Evolutionary conservation across 2,888 invertebrate genomes (phyloP), one percentile per base, ranked within the genome.

Genomic region (Agrotis exclamationis): DNA sequence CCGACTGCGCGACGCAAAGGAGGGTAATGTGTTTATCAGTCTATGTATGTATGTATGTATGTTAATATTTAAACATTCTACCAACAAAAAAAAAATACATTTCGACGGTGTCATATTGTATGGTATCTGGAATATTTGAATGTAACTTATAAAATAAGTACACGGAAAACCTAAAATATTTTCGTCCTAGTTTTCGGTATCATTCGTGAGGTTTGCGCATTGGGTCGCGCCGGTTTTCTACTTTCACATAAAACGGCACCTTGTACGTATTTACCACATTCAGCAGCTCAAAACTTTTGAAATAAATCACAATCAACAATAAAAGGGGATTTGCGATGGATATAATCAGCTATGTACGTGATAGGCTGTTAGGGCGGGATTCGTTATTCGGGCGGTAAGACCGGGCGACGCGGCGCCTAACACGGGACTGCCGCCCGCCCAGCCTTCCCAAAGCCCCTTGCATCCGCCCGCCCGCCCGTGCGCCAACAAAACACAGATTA

Each of bases 341-440:
- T 80, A 76, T 78, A 74, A 83, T 70, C 71, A 63, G 81, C 73
- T 75, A 67, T 83, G 76, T 85, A 83, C 80, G 80, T 78, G 77
- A 70, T 79, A 80, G 75, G 79, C 73, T 81, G 79, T 83, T 80
- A 83, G 83, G 87, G 80, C 89, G 93, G 88, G 87, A 85, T 83
- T 85, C 83, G 76, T 84, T 79, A 83, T 83, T 80, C 84, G 88
- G 89, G 91, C 92, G 92, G 87, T 86, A 90, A 77, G 90, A 93
- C 93, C 94, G 93, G 88, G 92, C 94, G 91, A 83, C 88, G 88
- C 94, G 93, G 93, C 94, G 95, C 94, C 93, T 94, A 90, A 92
- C 96, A 94, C 96, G 96, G 93, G 93, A 95, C 96, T 95, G 95
- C 93, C 92, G 91, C 91, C 90, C 93, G 92, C 93, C 93, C 91